A percentile compares a stretch with the other conserved stretches of the same genome.
phyloP scores from a whole-genome alignment of 2,797 vertebrate species.

The Tangara arthus region DNA sequence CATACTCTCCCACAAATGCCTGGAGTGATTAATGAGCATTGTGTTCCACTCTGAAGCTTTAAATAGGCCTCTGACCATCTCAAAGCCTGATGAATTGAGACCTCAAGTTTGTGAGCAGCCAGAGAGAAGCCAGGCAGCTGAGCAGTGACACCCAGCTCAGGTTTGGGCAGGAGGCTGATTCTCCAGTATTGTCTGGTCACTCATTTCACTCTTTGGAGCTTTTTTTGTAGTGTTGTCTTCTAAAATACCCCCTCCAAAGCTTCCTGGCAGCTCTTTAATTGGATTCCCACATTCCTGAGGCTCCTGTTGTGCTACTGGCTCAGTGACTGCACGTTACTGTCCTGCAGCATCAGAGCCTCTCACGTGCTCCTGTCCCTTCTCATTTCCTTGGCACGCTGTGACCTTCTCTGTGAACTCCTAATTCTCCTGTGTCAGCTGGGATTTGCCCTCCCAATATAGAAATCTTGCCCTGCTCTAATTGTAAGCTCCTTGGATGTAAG shows the following conservation, averaged over 20 bases:
- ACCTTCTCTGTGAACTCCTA: slow-evolving; percentile 13
- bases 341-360: not conserved
- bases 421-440: slow-evolving; percentile 38
- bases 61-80: not conserved
- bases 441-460: slow-evolving; percentile 57
- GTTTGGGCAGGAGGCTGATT: not conserved
- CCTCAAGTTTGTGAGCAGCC: not conserved
- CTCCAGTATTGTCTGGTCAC: fast-evolving
- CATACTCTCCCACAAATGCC: not conserved
- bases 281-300: not conserved
- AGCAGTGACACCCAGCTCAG: not conserved
- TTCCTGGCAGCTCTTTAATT: not conserved
- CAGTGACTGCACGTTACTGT: not conserved
- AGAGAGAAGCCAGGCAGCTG: not conserved
- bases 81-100: not conserved
- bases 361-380: not conserved
- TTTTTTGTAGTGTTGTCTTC: not conserved
- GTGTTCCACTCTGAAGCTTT: not conserved
- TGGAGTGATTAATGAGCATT: not conserved
- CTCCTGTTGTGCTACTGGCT: not conserved
- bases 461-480: not conserved
- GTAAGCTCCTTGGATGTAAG: slow-evolving; percentile 50
- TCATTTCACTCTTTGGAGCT: not conserved
- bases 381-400: not conserved
- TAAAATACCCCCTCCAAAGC: not conserved